phyloP scores from a whole-genome alignment of 2,113 vertebrate genomes.

The Polypterus senegalus region DNA sequence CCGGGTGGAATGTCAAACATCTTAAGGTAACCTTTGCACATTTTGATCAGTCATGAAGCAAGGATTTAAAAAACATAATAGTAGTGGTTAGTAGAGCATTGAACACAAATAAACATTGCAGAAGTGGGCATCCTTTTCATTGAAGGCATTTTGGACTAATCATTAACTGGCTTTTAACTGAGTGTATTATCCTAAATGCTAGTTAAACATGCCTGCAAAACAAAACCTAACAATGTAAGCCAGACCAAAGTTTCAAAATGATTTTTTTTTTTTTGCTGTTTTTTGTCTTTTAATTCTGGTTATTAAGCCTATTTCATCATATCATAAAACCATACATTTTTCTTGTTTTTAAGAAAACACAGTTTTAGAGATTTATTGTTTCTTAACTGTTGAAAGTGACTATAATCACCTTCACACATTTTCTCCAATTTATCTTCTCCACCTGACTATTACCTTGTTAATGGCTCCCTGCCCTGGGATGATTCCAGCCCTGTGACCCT shows the following conservation, averaged over 20 bases:
- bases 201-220: conserved; percentile 17
- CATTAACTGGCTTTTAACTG: conserved; percentile 9
- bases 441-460: no score
- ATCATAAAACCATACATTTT: no score
- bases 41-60: conserved; percentile 36
- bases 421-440: no score
- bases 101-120: conserved; percentile 31
- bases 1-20: conserved; percentile 95
- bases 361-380: no score
- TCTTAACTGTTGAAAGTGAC: no score
- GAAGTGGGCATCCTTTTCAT: conserved; percentile 45
- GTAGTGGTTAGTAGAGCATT: conserved; percentile 44
- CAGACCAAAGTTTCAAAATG: conserved; percentile 2
- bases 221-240: conserved; percentile 1
- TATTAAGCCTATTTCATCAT: no score
- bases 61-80: conserved; percentile 58
- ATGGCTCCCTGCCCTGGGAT: no score
- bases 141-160: conserved; percentile 27
- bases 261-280: no score
- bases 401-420: no score
- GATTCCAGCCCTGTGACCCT: no score
- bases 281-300: no score
- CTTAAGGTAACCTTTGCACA: conserved; percentile 92
- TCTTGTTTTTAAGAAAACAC: no score
- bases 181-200: conserved; percentile 9